Conservation (phyloP, 1,140 invertebrate species). For the Limonius californicus region DNA sequence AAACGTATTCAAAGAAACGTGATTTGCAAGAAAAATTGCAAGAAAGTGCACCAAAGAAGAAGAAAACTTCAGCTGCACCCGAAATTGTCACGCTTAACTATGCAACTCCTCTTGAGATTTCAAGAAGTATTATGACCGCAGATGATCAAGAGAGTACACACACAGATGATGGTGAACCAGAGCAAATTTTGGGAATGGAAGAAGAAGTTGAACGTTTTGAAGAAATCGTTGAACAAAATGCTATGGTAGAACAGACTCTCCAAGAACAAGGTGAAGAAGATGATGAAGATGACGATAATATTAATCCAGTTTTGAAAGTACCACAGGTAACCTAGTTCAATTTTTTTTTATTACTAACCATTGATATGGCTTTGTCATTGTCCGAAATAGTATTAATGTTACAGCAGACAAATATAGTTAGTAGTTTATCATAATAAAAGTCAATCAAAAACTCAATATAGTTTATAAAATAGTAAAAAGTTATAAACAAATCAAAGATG, state of each 20-base stretch:
- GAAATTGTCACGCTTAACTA: conserved; percentile 17
- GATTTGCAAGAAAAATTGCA: background rate
- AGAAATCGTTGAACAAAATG: background rate
- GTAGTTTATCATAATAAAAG: too few relatives aligned
- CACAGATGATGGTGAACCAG: background rate
- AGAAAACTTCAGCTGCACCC: background rate
- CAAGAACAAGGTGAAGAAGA: conserved; percentile 37
- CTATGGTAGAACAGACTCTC: background rate
- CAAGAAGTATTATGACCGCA: background rate
- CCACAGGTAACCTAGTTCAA: conserved; percentile 31
- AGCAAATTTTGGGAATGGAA: conserved; percentile 9
- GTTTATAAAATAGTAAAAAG: too few relatives aligned
- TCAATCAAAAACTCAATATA: too few relatives aligned
- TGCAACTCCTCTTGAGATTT: background rate
- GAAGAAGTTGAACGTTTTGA: conserved; percentile 8
- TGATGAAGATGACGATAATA: conserved; percentile 37
- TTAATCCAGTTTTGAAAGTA: conserved; percentile 43
- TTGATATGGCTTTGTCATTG: too few relatives aligned
- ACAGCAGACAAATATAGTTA: background rate
- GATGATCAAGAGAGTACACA: background rate
- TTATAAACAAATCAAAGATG: too few relatives aligned
- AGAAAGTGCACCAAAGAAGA: background rate
- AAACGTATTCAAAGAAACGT: background rate
- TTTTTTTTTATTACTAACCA: too few relatives aligned
- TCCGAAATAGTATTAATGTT: too few relatives aligned